Base-by-base conservation (phyloP, 2,797 vertebrate species). In the Hippocampus kuda region DNA sequence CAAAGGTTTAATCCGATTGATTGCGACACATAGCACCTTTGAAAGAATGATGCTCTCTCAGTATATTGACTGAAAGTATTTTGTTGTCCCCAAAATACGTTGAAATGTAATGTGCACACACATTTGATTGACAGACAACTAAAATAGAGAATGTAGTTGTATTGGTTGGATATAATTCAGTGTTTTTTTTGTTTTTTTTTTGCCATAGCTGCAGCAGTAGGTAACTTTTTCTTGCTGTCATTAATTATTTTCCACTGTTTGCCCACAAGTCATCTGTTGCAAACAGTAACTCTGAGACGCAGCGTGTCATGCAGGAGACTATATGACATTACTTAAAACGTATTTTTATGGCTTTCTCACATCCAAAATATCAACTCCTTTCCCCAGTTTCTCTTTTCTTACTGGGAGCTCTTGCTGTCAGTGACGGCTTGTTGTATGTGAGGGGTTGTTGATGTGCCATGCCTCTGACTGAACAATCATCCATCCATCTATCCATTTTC, bases 1-100 rank as follows among this genome's bases (percentile, higher is more conserved):
- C 54, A 72, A 51, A 74, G 73, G 76, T 76, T 77, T 80, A 85
- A 85, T 84, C 75, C 70, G 81, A 81, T 85, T 77, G 79, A 83
- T 84, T 38, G 34, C 79, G 83, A 74, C 72, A 77, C 75, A 79
- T 76, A 51, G 22, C 49, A 51, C 20, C 83, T 83, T 56, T 75
- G 78, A 80, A 79, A 77, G 83, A 86, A 78, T 72, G 75, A 80
- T 82, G 75, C 73, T 71, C 68, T 73, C 72, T 64, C 73, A 66
- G 68, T 71, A 44, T 70, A 83, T 85, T 3, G 79, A 85, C 77
- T 63, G 16, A 8, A 70, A 64, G 80, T 78, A 65, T 72, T 82
- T 79, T 73, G 75, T 12, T 75, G 70, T 75, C 59, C 66, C 64
- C 72, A 64, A 73, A 77, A 75, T 67, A 22, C 66, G 69, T 70